These are phyloP conservation scores for Drosophila formosana DNA, from an alignment of 2,888 invertebrate species.

Conservation along the genomic window DNA sequence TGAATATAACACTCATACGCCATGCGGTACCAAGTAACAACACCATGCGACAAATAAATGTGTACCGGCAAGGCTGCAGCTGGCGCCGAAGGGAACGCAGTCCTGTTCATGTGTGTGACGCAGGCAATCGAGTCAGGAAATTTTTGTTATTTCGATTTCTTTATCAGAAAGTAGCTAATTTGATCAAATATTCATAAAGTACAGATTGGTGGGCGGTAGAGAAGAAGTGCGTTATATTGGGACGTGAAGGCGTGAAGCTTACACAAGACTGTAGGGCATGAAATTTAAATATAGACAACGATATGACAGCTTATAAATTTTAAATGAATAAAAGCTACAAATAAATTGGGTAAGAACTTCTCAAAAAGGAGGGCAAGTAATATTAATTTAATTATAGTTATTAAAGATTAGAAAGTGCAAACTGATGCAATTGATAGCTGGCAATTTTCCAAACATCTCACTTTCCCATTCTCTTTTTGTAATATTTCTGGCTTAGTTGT, in stretches of 20 bases:
- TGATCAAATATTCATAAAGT: conserved; percentile 56
- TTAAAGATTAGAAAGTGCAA: neutral
- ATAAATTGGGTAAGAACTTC: conserved; percentile 26
- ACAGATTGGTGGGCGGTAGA: conserved; percentile 7
- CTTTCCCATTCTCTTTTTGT: no score
- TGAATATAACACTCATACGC: conserved; percentile 71
- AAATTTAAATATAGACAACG: conserved; percentile 36
- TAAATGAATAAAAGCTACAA: conserved; percentile 21
- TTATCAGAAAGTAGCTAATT: conserved; percentile 51
- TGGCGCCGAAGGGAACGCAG: neutral
- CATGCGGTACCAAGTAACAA: conserved; percentile 60
- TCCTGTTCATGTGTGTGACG: conserved; percentile 24
- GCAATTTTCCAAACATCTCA: no score
- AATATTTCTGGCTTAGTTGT: no score
- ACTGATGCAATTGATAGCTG: neutral
- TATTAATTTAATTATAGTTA: neutral
- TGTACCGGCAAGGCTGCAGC: neutral
- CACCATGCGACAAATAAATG: conserved; percentile 43
- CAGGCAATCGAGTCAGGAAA: conserved; percentile 21
- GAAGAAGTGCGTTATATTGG: neutral
- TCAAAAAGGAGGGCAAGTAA: conserved; percentile 4
- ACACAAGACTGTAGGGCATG: neutral
- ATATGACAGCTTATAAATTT: conserved; percentile 37
- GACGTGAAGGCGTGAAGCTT: neutral
- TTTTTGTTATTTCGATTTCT: conserved; percentile 56